Conservation (phyloP, 2,797 vertebrate genomes). For the Semotilus atromaculatus region DNA sequence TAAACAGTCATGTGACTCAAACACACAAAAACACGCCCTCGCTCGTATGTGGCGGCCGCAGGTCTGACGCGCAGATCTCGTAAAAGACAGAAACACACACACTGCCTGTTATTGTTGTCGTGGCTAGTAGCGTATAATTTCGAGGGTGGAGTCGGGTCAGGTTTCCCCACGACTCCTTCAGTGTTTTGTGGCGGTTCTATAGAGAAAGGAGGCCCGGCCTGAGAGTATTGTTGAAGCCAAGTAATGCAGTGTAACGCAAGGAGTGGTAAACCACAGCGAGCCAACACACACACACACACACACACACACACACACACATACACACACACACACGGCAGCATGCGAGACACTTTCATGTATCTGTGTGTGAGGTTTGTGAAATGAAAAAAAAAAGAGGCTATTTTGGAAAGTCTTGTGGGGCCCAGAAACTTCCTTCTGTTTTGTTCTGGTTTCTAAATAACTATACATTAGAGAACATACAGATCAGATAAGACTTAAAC, state of each 20-base stretch:
- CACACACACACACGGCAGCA: conserved; percentile 11
- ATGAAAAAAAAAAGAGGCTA: not conserved
- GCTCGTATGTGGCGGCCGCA: conserved; percentile 43
- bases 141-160: conserved; percentile 79
- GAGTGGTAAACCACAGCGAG: conserved; percentile 78
- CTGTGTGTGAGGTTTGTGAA: conserved; percentile 30
- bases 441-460: conserved; percentile 24
- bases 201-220: conserved; percentile 60
- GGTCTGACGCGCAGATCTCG: conserved; percentile 51
- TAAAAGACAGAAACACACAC: conserved; percentile 60
- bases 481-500: conserved; percentile 6
- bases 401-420: conserved; percentile 4
- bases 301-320: conserved; percentile 38
- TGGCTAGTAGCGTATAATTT: conserved; percentile 79
- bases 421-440: conserved; percentile 1
- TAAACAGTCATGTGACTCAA: conserved; percentile 42
- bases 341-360: conserved; percentile 20
- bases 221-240: conserved; percentile 71
- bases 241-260: conserved; percentile 81
- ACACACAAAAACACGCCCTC: conserved; percentile 43
- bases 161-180: conserved; percentile 75
- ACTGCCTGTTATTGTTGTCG: conserved; percentile 78
- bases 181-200: conserved; percentile 72
- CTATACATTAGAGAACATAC: conserved; percentile 5
- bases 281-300: conserved; percentile 43